These are phyloP conservation scores for Zootoca vivipara DNA, from an alignment of 2,113 vertebrate species.

Conservation along the genomic window DNA sequence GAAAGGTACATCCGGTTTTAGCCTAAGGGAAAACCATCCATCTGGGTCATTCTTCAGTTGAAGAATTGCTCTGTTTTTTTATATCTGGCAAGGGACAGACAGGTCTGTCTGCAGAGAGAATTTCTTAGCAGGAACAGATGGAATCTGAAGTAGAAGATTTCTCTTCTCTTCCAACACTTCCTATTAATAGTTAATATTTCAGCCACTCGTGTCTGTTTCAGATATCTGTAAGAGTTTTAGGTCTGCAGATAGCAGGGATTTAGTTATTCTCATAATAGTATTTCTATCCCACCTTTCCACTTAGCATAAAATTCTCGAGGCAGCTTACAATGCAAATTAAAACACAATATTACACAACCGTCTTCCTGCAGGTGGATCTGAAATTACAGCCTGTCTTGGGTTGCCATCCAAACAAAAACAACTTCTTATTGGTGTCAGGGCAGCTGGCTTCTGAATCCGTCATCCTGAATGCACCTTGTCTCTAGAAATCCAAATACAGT, in stretches of 20 bases:
- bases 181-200: not conserved
- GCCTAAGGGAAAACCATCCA: conserved; percentile 21
- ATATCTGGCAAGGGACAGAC: conserved; percentile 20
- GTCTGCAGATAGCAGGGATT: not conserved
- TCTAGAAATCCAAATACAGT: not conserved
- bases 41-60: conserved; percentile 24
- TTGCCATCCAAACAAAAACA: no score
- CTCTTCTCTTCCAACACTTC: not conserved
- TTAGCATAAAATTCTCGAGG: not conserved
- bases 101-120: not conserved
- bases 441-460: not conserved
- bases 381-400: no score
- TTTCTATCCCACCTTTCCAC: not conserved
- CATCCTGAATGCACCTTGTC: not conserved
- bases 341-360: no score
- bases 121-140: conserved; percentile 32
- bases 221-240: not conserved
- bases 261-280: no score
- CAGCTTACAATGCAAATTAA: not conserved
- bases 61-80: conserved; percentile 41
- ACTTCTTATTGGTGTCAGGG: no score
- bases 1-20: conserved; percentile 30
- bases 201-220: not conserved
- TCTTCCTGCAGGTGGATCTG: no score
- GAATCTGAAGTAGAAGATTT: conserved; percentile 17